Conservation (phyloP, 2,113 vertebrate genomes). For the Dissostichus mawsoni region DNA sequence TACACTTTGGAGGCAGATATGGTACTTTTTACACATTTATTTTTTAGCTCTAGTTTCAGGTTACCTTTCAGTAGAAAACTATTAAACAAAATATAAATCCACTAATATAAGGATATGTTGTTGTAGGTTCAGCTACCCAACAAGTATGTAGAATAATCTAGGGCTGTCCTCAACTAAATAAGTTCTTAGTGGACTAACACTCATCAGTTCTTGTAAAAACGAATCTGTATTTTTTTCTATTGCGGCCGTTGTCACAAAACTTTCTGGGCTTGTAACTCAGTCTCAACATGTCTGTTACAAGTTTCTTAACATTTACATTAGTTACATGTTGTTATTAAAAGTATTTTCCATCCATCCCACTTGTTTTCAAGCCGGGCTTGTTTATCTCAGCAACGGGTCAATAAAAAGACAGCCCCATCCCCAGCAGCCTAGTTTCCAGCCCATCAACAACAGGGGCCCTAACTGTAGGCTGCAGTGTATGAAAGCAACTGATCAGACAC, state of each 20-base stretch:
- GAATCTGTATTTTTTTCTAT: neutral
- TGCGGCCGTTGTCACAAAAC: neutral
- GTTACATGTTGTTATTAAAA: neutral
- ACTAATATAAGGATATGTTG: too few relatives aligned
- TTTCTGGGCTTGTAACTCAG: neutral
- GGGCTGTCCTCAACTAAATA: neutral
- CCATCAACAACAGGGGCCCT: conserved; percentile 2
- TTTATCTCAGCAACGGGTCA: conserved; percentile 16
- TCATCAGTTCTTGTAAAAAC: neutral
- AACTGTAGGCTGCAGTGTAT: conserved; percentile 13
- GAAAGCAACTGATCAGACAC: conserved; percentile 36
- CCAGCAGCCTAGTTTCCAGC: conserved; percentile 36
- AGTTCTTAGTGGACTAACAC: neutral
- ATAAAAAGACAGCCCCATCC: neutral
- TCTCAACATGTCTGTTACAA: neutral
- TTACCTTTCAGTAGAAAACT: neutral
- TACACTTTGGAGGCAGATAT: neutral
- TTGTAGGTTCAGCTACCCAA: too few relatives aligned
- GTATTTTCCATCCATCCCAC: conserved; percentile 10
- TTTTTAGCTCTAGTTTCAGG: neutral
- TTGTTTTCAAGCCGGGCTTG: conserved; percentile 1
- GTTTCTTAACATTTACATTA: neutral
- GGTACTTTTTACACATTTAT: neutral
- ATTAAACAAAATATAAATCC: neutral
- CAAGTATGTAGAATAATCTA: too few relatives aligned